Percentiles rank a stretch among this genome's conserved stretches.
Conservation (phyloP, 2,888 invertebrate species). For the Strigamia transsilvanica region DNA sequence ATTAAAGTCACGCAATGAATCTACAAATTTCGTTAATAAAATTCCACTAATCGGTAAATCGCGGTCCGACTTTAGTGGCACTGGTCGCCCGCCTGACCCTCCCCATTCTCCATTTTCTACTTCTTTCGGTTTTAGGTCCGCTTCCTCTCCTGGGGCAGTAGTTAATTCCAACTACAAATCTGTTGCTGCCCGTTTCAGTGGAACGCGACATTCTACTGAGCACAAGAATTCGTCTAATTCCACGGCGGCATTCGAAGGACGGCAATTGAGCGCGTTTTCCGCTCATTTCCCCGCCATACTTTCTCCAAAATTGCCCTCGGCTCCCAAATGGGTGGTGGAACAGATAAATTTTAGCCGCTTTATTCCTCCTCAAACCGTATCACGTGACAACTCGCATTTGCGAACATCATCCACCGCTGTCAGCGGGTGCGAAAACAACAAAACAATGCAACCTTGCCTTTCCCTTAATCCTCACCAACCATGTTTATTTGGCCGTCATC, state of each 20-base stretch:
- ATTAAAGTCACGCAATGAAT: too few species aligned
- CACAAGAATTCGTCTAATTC: constrained; percentile 20
- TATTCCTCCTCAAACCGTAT: constrained; percentile 2
- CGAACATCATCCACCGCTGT: constrained; percentile 17
- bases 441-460: constrained; percentile 20
- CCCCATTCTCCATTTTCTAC: not conserved
- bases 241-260: not conserved
- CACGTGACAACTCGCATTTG: constrained; percentile 18
- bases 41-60: not conserved
- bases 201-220: constrained; percentile 9
- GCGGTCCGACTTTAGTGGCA: too few species aligned
- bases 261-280: constrained; percentile 40
- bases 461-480: not conserved
- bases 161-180: constrained; percentile 14
- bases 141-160: constrained; percentile 1
- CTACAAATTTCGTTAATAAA: too few species aligned
- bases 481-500: constrained; percentile 1
- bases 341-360: constrained; percentile 23
- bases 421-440: constrained; percentile 36
- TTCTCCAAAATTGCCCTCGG: constrained; percentile 31
- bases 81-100: not conserved
- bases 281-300: constrained; percentile 29
- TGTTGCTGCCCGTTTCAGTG: constrained; percentile 15
- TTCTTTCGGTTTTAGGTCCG: not conserved
- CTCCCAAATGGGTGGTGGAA: constrained; percentile 29